phyloP scores from a whole-genome alignment of 2,888 invertebrate genomes.

The Cryptus viduatorius region DNA sequence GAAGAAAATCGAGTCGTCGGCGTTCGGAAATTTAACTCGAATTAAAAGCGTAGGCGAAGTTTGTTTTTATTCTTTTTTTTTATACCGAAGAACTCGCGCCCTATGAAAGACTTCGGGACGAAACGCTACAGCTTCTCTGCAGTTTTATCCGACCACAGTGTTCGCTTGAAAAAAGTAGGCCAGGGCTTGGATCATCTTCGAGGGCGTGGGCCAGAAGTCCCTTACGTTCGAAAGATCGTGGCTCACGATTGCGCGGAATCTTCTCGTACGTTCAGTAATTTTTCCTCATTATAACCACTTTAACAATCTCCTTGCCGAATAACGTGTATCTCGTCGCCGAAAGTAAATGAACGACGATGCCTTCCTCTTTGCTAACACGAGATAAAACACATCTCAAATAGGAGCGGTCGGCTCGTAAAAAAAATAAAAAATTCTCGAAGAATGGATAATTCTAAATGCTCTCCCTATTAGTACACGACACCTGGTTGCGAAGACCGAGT shows the following conservation, averaged over 20 bases:
- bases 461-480: conserved; percentile 63
- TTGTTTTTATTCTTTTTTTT: background rate
- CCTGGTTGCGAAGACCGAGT: conserved; percentile 40
- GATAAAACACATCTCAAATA: conserved; percentile 27
- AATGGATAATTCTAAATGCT: conserved; percentile 59
- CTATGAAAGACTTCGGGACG: conserved; percentile 35
- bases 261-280: conserved; percentile 1
- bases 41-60: conserved; percentile 55
- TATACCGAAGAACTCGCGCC: conserved; percentile 9
- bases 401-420: background rate
- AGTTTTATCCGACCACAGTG: conserved; percentile 15
- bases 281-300: conserved; percentile 14
- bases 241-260: conserved; percentile 33
- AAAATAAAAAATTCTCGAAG: conserved; percentile 25
- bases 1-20: conserved; percentile 13
- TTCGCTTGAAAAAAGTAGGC: conserved; percentile 56
- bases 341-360: background rate
- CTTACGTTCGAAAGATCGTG: conserved; percentile 49
- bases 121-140: conserved; percentile 3
- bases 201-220: conserved; percentile 53
- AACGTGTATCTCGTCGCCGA: conserved; percentile 4
- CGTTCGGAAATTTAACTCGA: background rate
- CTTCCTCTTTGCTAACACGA: background rate
- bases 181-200: conserved; percentile 54
- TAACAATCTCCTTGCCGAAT: conserved; percentile 9